A percentile compares a stretch with the other conserved stretches of the same genome.
These are phyloP conservation scores for Drosophila albomicans DNA, from an alignment of 1,140 invertebrate species.

Conservation along the genomic window DNA sequence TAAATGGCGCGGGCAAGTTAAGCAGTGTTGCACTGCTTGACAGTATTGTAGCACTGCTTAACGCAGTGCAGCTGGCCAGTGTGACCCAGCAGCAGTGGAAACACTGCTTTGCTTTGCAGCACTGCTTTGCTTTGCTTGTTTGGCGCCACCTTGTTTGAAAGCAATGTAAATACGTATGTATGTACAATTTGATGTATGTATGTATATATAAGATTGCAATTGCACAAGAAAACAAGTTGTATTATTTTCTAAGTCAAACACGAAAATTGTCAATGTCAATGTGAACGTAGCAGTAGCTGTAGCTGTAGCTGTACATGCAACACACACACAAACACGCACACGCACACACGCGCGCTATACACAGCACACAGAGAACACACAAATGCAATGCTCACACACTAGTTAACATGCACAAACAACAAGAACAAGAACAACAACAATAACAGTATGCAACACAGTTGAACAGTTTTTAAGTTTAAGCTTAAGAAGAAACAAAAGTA, in stretches of 20 bases:
- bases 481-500: constrained; percentile 18
- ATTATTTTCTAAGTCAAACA: neutral
- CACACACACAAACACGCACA: neutral
- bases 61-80: too few species aligned
- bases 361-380: neutral
- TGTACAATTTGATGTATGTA: constrained; percentile 1
- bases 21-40: neutral
- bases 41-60: neutral
- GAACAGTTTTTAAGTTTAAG: constrained; percentile 19
- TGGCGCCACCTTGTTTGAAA: neutral
- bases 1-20: neutral
- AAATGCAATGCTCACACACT: constrained; percentile 7
- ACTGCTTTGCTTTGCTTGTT: neutral
- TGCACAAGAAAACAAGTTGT: neutral
- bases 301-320: neutral
- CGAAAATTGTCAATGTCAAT: neutral
- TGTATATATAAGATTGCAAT: constrained; percentile 1
- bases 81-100: too few species aligned
- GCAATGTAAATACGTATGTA: constrained; percentile 1
- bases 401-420: constrained; percentile 8
- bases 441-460: constrained; percentile 6
- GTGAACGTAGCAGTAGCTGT: neutral
- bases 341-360: neutral
- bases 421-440: constrained; percentile 75
- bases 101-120: neutral